Evolutionary conservation across 2,888 invertebrate species (phyloP), one percentile per base, ranked within the genome.

Genomic region (Halocaridina rubra): DNA sequence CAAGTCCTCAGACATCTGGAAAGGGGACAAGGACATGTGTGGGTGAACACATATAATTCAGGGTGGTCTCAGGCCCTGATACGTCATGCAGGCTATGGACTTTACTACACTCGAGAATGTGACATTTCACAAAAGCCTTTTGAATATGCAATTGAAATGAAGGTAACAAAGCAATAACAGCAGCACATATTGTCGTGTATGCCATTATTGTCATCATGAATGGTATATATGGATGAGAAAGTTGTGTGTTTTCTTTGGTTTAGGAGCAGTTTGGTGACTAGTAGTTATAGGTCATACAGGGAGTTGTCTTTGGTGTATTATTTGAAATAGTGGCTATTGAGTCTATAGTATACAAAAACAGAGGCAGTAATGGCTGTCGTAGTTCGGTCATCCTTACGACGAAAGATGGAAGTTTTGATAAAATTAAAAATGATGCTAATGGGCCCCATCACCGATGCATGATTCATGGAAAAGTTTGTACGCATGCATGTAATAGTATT

Each of bases 1-100:
- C 82, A 84, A 84, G 69, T 72, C 82, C 72, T 84, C 82, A 84
- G 75, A 84, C 82, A 84, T 84, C 82, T 84, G 82, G 39, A 84
- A 82, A 78, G 78, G 33, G 77, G 77, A 71, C 69, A 78, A 71
- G 61, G 77, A 59, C 69, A 80, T 33, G 27, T 57, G 57, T 77
- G 71, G 77, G 77, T 84, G 59, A 75, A 59, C 64, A 82, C 53
- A 59, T 19, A 77, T 69, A 59, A 67, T 13, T 69, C 81, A 76
- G 76, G 81, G 75, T 59, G 46, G 46, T 46, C 81, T 19, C 19
- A 33, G 69, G 30, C 24, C 76, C 67, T 77, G 67, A 69, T 69
- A 67, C 64, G 76, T 61, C 76, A 77, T 77, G 61, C 76, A 30
- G 32, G 76, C n/a, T 27, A 32, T 24, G 59, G 32, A 77, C 59